phyloP scores from a whole-genome alignment of 1,140 invertebrate genomes.

The Leptonema lineaticorne region DNA sequence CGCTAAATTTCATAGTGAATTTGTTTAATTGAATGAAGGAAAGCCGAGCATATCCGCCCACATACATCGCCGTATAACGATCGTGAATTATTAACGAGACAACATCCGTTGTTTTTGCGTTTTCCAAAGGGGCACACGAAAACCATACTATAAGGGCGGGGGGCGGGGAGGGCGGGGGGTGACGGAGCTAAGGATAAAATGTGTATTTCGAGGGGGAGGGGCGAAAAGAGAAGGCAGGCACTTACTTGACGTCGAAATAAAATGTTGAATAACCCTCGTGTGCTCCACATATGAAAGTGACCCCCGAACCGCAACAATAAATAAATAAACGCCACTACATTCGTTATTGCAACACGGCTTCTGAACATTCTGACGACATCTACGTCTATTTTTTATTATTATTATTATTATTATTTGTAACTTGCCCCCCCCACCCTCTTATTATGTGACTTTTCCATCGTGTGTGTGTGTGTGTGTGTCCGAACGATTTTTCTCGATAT shows the following conservation, averaged over 20 bases:
- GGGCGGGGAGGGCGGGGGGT: no score
- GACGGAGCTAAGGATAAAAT: no score
- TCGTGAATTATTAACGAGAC: background rate
- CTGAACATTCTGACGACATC: background rate
- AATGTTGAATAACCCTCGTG: slow-evolving; percentile 12
- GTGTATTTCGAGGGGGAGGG: no score
- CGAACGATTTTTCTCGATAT: no score
- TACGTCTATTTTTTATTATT: no score
- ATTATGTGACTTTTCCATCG: no score
- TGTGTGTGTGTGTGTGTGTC: no score
- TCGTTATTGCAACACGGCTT: background rate
- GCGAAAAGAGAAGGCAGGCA: no score
- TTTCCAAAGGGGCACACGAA: background rate
- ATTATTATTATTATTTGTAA: no score
- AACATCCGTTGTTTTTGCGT: background rate
- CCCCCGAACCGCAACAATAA: slow-evolving; percentile 1
- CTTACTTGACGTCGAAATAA: slow-evolving; percentile 2
- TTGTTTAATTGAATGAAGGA: background rate
- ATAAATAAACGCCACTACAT: background rate
- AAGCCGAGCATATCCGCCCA: background rate
- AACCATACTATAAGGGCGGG: no score
- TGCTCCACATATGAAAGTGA: slow-evolving; percentile 15
- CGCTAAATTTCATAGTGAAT: no score
- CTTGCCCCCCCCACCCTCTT: no score
- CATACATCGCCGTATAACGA: background rate